Percentiles rank a stretch among this genome's conserved stretches.
phyloP scores from a whole-genome alignment of 2,888 invertebrate species.

The Petrophora chlorosata region DNA sequence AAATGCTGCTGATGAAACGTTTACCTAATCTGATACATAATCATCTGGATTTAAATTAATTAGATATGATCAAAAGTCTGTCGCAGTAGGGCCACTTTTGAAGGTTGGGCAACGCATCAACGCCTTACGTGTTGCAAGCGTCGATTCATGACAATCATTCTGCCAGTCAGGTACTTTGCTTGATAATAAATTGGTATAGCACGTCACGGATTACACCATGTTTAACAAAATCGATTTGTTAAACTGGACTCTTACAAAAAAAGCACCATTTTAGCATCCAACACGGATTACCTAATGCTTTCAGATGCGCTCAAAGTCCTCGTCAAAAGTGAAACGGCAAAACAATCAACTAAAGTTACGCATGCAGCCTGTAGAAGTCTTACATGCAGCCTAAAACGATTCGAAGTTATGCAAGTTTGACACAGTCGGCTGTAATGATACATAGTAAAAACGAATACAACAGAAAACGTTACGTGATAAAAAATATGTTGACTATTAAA shows the following conservation, averaged over 20 bases:
- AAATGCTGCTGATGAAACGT: slow-evolving; percentile 31
- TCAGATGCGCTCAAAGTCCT: slow-evolving; percentile 40
- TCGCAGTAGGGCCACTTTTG: too few species aligned
- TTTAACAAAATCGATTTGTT: too few species aligned
- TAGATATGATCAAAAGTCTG: too few species aligned
- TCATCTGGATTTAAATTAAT: too few species aligned
- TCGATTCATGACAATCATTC: too few species aligned
- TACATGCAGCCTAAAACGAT: slow-evolving; percentile 38
- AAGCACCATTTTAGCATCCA: slow-evolving; percentile 5
- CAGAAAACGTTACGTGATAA: background rate
- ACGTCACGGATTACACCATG: too few species aligned
- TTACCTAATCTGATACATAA: too few species aligned
- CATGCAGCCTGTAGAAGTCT: slow-evolving; percentile 16
- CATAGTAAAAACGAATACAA: background rate
- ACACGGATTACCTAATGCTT: slow-evolving; percentile 32
- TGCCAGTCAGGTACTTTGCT: too few species aligned
- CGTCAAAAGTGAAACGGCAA: slow-evolving; percentile 53
- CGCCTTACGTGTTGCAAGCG: too few species aligned
- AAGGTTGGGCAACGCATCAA: too few species aligned
- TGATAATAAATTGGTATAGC: too few species aligned
- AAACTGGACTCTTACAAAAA: background rate
- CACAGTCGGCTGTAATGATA: slow-evolving; percentile 9
- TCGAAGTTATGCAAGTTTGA: slow-evolving; percentile 34
- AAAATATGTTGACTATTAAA: slow-evolving; percentile 2
- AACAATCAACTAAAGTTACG: slow-evolving; percentile 42